These are phyloP conservation scores for Trachops cirrhosus DNA, from an alignment of 2,797 vertebrate species.

Conservation along the genomic window DNA sequence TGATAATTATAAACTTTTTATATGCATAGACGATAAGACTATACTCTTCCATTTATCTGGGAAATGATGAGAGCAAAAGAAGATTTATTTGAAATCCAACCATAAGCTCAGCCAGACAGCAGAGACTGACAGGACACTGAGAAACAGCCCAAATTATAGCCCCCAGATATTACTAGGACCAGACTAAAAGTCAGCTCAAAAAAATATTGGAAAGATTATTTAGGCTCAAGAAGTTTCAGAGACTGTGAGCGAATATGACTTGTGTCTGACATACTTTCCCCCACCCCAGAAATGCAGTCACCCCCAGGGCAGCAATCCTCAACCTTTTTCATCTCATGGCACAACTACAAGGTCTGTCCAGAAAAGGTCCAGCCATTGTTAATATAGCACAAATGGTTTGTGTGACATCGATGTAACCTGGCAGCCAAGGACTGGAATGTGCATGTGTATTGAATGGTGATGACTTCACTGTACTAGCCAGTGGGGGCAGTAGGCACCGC, in stretches of 20 bases:
- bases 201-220: neutral
- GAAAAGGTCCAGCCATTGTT: no score
- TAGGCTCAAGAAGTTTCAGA: neutral
- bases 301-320: neutral
- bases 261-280: neutral
- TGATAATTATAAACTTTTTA: neutral
- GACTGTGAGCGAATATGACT: neutral
- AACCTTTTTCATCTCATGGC: no score
- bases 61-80: neutral
- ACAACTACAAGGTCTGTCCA: no score
- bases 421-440: no score
- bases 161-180: neutral
- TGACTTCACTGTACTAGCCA: no score
- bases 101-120: neutral
- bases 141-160: neutral
- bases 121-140: neutral
- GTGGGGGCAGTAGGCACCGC: no score
- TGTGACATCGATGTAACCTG: no score
- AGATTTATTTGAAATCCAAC: neutral
- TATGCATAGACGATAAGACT: neutral
- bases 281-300: neutral
- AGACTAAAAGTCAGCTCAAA: neutral
- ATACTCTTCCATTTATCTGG: neutral
- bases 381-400: no score
- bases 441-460: no score